A percentile compares a stretch with the other conserved stretches of the same genome.
Conservation (phyloP, 2,797 vertebrate genomes). For the Nannoperca australis region DNA sequence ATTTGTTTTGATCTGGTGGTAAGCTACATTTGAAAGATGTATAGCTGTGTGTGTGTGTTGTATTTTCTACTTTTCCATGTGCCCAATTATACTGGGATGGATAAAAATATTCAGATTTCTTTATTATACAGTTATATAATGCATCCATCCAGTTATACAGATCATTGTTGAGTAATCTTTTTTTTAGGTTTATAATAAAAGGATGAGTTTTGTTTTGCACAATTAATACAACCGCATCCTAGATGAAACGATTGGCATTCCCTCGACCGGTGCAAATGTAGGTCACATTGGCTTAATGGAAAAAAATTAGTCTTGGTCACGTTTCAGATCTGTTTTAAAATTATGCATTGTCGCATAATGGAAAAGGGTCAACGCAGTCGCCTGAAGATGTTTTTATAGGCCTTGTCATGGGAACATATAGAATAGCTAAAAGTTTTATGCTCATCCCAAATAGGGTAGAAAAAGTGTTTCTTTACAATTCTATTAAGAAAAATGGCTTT, state of each 20-base stretch:
- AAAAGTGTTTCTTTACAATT: not conserved
- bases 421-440: not conserved
- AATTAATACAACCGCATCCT: conserved; percentile 55
- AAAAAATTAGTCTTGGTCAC: not conserved
- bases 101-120: conserved; percentile 35
- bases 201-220: conserved; percentile 80
- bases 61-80: conserved; percentile 68
- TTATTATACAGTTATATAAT: conserved; percentile 37
- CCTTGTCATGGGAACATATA: not conserved
- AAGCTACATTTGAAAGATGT: conserved; percentile 47
- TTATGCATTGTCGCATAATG: conserved; percentile 13
- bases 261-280: not conserved
- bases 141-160: conserved; percentile 39
- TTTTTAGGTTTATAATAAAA: conserved; percentile 36
- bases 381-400: conserved; percentile 4
- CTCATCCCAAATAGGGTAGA: not conserved
- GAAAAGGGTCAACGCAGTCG: not conserved
- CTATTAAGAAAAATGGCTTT: not conserved
- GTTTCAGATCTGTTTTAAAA: conserved; percentile 5
- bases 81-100: conserved; percentile 45
- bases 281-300: conserved; percentile 14
- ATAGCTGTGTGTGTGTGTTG: conserved; percentile 44
- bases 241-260: conserved; percentile 31
- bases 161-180: conserved; percentile 35
- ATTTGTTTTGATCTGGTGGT: conserved; percentile 50